A percentile compares a stretch with the other conserved stretches of the same genome.
Evolutionary conservation across 2,797 vertebrate species (phyloP).

Genomic region (Philypnodon macrostomus): DNA sequence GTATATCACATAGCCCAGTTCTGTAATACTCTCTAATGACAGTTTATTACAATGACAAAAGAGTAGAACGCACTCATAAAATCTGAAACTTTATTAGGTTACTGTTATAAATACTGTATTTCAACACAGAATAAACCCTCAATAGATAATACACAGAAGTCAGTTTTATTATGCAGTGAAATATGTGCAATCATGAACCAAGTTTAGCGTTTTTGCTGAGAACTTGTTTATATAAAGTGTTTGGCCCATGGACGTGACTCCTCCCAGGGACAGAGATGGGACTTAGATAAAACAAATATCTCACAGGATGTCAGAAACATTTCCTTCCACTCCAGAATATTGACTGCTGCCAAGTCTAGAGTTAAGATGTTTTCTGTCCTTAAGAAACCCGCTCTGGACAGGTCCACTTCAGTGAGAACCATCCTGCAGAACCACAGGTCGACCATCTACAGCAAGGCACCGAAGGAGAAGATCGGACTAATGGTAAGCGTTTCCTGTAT

Average conservation of each 20-base stretch:
- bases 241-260: slow-evolving; percentile 50
- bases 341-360: slow-evolving; percentile 16
- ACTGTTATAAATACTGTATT: not conserved
- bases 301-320: slow-evolving; percentile 59
- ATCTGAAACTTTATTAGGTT: too few relatives aligned
- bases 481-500: slow-evolving; percentile 65
- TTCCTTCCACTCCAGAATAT: slow-evolving; percentile 20
- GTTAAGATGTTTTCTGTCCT: slow-evolving; percentile 60
- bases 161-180: not conserved
- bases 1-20: not conserved
- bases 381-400: slow-evolving; percentile 30
- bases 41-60: not conserved
- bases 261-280: slow-evolving; percentile 63
- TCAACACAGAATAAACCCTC: not conserved
- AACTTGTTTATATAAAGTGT: slow-evolving; percentile 48
- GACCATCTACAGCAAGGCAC: slow-evolving; percentile 73
- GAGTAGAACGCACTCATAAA: too few relatives aligned
- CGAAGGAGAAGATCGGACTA: slow-evolving; percentile 76
- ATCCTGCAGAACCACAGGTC: slow-evolving; percentile 48
- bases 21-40: not conserved
- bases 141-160: not conserved
- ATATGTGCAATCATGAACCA: not conserved
- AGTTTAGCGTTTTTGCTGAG: slow-evolving; percentile 26
- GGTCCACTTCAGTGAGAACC: slow-evolving; percentile 33
- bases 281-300: slow-evolving; percentile 50